Conservation (phyloP, 1,140 invertebrate genomes). For the Brachionus sp. region DNA sequence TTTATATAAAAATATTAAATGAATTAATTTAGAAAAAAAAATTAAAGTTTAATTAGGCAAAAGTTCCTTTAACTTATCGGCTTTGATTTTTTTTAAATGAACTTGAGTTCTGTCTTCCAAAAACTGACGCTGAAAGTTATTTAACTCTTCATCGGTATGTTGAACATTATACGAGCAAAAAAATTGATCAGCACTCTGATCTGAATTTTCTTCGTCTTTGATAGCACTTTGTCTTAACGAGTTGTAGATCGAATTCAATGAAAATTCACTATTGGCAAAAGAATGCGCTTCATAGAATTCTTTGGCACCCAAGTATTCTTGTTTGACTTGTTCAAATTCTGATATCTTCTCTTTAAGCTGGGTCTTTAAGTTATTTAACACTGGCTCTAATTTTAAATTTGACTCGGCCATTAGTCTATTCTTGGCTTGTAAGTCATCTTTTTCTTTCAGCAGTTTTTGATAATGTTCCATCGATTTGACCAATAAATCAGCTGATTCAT, state of each 20-base stretch:
- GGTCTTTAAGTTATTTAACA: background rate
- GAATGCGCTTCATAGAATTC: background rate
- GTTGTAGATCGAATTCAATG: slow-evolving; percentile 17
- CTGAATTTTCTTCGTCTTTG: slow-evolving; percentile 10
- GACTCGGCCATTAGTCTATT: slow-evolving; percentile 37
- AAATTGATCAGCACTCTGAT: background rate
- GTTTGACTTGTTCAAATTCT: slow-evolving; percentile 10
- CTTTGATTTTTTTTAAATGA: slow-evolving; percentile 33
- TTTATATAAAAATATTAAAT: background rate
- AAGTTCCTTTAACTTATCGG: slow-evolving; percentile 36
- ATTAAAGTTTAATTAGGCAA: background rate
- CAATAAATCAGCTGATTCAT: slow-evolving; percentile 14
- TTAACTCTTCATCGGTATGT: slow-evolving; percentile 40
- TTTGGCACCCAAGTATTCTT: background rate
- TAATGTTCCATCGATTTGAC: slow-evolving; percentile 36
- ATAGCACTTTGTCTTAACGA: background rate
- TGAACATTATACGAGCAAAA: slow-evolving; percentile 19
- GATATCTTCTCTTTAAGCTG: background rate
- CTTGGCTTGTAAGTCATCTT: background rate
- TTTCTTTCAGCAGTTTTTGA: background rate
- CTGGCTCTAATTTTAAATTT: slow-evolving; percentile 7
- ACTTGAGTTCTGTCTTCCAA: slow-evolving; percentile 30
- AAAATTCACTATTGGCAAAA: background rate
- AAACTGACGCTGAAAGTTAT: background rate
- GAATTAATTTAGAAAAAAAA: background rate